Conservation (phyloP, 2,113 vertebrate genomes). For the Antennarius striatus region DNA sequence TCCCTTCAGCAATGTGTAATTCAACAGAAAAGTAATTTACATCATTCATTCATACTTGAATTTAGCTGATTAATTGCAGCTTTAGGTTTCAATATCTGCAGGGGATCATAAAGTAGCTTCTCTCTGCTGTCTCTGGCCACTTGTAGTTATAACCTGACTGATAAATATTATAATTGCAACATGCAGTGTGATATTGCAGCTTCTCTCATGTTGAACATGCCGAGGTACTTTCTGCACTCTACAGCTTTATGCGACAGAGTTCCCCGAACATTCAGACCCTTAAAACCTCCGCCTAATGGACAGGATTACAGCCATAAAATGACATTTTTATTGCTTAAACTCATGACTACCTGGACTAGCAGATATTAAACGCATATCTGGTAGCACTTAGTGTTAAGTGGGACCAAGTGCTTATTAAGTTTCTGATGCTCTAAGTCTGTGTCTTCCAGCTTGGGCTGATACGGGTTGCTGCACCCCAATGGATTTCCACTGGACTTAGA, state of each 20-base stretch:
- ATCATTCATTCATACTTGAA: too few species aligned
- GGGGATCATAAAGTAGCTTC: too few species aligned
- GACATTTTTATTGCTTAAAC: conserved; percentile 77
- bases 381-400: conserved; percentile 79
- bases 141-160: neutral
- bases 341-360: conserved; percentile 72
- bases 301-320: conserved; percentile 79
- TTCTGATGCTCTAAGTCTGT: conserved; percentile 73
- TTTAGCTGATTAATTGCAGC: too few species aligned
- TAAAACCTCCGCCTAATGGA: conserved; percentile 79
- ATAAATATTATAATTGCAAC: neutral
- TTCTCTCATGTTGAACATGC: conserved; percentile 23
- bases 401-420: conserved; percentile 78
- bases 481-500: conserved; percentile 84
- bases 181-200: neutral
- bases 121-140: too few species aligned
- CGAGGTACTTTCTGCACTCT: conserved; percentile 27
- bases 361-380: conserved; percentile 80
- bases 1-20: neutral
- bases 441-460: conserved; percentile 71
- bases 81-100: neutral
- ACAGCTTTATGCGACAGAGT: conserved; percentile 60
- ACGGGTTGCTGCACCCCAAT: conserved; percentile 70
- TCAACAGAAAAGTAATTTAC: neutral
- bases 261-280: conserved; percentile 63